Evolutionary conservation across 2,797 vertebrate species (phyloP), one percentile per base, ranked within the genome.

Genomic region (Discoglossus pictus): DNA sequence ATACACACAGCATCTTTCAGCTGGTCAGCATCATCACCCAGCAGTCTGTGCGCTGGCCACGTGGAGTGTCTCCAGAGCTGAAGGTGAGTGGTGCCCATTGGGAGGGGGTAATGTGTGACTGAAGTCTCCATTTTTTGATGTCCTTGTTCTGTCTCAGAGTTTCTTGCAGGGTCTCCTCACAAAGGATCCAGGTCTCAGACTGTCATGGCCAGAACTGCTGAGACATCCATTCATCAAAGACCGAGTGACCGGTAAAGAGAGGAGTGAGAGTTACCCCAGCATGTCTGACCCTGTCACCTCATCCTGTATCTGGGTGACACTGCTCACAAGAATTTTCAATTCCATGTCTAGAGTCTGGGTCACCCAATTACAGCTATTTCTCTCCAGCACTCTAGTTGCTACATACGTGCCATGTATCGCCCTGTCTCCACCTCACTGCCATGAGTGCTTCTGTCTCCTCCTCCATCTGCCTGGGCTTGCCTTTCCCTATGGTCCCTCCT

Each of bases 1-100:
- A 95, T 79, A 94, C 94, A 17, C 95, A 92, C 70, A 98, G 93
- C 79, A 94, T 99, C 83, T 96, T 97, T 82, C 91, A 97, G 15
- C 88, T 99, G 11, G 89, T 97, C 75, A 93, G 87, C 76, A 90
- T 96, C 11, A 98, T 99, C 1, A 83, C 94, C 79, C 91, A 84
- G 75, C 90, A 93, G 63, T 83, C 90, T 0, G 85, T 99, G 62
- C 93, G 92, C 73, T 99, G 97, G 97, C 94, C 96, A 0, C 72
- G 79, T 6, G 81, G 76, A 7, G 94, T 99, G 80, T 96, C 92
- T 75, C 74, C 85, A 13, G 83, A 73, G 55, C 96, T 96, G 80
- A 92, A 79, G 92, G 97, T 99, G 89, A 65, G 15, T 1, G 18
- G n/a, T n/a, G n/a, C n/a, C 4, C 40, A 4, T 10, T 23, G 46